Evolutionary conservation across 2,888 invertebrate genomes (phyloP), one percentile per base, ranked within the genome.

Genomic region (Lasioglossum vierecki): DNA sequence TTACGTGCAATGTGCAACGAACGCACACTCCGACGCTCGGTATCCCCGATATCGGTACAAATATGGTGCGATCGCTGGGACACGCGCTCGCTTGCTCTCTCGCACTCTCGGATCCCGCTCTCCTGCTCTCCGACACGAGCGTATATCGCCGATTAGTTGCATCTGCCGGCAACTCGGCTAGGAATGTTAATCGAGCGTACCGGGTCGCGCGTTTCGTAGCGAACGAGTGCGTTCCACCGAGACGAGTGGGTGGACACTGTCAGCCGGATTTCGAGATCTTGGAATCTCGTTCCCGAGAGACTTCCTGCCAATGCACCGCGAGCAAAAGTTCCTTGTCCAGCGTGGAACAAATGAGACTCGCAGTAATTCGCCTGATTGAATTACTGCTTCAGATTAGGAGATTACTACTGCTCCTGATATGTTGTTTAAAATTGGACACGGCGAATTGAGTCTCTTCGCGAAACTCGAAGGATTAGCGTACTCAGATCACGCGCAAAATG

Each of bases 41-140:
- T 83, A 79, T 85, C 79, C 85, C 83, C 75, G 87, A 85, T 88
- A 81, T 82, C 90, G 89, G 88, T 88, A 90, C 90, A 89, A 90
- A 90, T 90, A 90, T 88, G 90, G 90, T 86, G 78, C 88, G 90
- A 81, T 87, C 82, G 80, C 35, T 73, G 74, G 79, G 80, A 85
- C 87, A 57, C 44, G 57, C 73, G 30, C 57, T 46, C 39, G n/a
- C 57, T 60, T 26, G 53, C 53, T 60, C 60, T n/a, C 60, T 13
- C 26, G 60, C 26, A n/a, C 57, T 60, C 57, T 60, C 26, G 57
- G 4, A 4, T 11, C n/a, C n/a, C n/a, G 57, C 11, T n/a, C 26
- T 26, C 60, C 60, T 26, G 26, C 60, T 60, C 60, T 18, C 39
- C 15, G 66, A 30, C 30, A 8, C 39, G 15, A 46, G 71, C 41